Evolutionary conservation across 2,797 vertebrate species (phyloP), one percentile per base, ranked within the genome.

Genomic region (Sebastes minor): DNA sequence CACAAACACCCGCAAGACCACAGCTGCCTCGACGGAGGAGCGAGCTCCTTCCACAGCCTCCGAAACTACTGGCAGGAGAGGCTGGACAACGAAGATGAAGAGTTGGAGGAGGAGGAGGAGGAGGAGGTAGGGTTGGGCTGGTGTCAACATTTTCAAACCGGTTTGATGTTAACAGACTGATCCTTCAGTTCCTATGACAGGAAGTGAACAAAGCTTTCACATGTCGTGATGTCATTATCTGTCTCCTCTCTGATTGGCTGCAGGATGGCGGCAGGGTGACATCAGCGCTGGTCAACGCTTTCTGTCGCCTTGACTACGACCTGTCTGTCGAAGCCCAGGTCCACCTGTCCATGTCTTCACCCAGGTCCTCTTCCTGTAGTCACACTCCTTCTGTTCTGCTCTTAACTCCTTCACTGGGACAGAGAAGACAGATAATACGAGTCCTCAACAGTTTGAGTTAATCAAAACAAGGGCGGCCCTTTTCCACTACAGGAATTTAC

Each of bases 301-400:
- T 95, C 81, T 70, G 81, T 70, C 91, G 93, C 46, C 91, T 95
- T 6, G 94, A 95, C 86, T 88, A 85, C 2, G 94, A 95, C 71
- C 86, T 95, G 22, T 94, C 94, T 3, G 84, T 93, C 60, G 94
- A 95, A 80, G 94, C 94, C 28, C 94, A 94, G 82, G 91, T 93
- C 22, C 83, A 92, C 72, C 75, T 88, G 72, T 91, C 87, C 25
- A 49, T 67, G 62, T 86, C 70, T 23, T 76, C 88, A 16, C 38
- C 77, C 81, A 92, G 89, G 91, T 91, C 22, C 33, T 64, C 32
- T 18, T 49, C 38, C 33, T 23, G 22, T 16, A 0, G 7, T 25
- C 32, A 23, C 38, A 64, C 33, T 42, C 5, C 57, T 57, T 57
- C 10, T 28, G 16, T 27, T 59, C 8, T 18, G 16, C 14, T 59